Evolutionary conservation across 2,888 invertebrate species (phyloP).

Genomic region (Ethmia dodecea): DNA sequence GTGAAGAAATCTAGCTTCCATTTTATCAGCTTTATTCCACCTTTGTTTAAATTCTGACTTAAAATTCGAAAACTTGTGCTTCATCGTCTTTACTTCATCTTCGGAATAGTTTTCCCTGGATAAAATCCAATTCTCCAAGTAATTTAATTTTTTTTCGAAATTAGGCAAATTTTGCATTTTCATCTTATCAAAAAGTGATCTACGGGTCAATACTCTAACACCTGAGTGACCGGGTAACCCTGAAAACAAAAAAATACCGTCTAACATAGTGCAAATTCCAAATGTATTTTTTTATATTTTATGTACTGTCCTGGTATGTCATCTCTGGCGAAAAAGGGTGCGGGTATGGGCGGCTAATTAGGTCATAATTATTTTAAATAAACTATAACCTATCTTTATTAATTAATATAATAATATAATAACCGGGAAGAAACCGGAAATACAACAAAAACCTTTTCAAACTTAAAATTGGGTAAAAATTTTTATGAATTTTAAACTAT

Average conservation of each 20-base stretch:
- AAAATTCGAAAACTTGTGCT: neutral
- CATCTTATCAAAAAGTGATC: neutral
- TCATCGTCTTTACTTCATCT: neutral
- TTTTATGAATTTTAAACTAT: slow-evolving; percentile 3
- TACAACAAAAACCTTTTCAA: slow-evolving; percentile 6
- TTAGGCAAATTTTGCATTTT: slow-evolving; percentile 2
- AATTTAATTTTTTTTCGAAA: slow-evolving; percentile 3
- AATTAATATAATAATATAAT: slow-evolving; percentile 3
- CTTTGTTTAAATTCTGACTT: neutral
- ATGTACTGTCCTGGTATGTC: neutral
- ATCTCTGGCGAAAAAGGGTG: neutral
- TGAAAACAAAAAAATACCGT: slow-evolving; percentile 3
- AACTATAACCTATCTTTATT: slow-evolving; percentile 1
- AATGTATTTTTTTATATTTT: neutral
- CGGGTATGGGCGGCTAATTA: slow-evolving; percentile 1
- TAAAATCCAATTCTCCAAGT: slow-evolving; percentile 3
- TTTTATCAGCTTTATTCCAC: neutral
- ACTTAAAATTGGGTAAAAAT: neutral
- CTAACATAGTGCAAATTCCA: slow-evolving; percentile 2
- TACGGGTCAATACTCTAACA: slow-evolving; percentile 2
- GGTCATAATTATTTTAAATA: slow-evolving; percentile 2
- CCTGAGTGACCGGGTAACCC: slow-evolving; percentile 1
- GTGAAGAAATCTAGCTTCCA: neutral
- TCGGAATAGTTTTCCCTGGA: slow-evolving; percentile 1
- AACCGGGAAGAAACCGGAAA: slow-evolving; percentile 6